These are phyloP conservation scores for Alectoris magna DNA, from an alignment of 2,797 vertebrate genomes.

Conservation along the genomic window DNA sequence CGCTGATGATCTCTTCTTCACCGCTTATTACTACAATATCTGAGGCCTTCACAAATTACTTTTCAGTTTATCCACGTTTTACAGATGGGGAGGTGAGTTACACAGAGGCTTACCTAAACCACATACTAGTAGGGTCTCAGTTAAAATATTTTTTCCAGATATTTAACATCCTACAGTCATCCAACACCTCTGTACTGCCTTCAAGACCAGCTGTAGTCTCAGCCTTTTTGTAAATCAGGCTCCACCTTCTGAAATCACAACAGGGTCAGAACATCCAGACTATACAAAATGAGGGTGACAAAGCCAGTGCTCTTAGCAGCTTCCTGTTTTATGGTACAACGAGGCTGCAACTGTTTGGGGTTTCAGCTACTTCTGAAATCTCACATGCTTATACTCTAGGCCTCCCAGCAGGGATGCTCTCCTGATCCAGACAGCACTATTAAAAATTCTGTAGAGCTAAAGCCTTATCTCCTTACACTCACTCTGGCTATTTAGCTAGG, in stretches of 20 bases:
- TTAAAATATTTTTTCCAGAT: accelerated
- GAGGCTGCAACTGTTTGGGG: slow-evolving; percentile 11
- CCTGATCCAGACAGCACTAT: not conserved
- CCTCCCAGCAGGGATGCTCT: no score
- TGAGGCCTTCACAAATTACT: not conserved
- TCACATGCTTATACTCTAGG: no score
- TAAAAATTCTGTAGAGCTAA: slow-evolving; percentile 8
- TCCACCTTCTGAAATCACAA: not conserved
- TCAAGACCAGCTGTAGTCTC: not conserved
- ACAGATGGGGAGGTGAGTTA: not conserved
- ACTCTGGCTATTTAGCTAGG: not conserved
- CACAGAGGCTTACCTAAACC: not conserved
- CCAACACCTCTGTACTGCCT: not conserved
- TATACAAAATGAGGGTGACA: not conserved
- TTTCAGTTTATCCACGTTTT: not conserved
- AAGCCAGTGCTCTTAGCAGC: slow-evolving; percentile 17
- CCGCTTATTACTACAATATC: not conserved
- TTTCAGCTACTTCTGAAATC: slow-evolving; percentile 25
- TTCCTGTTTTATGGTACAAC: slow-evolving; percentile 1
- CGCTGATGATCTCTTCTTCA: not conserved
- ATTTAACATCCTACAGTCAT: not conserved
- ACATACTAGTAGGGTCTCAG: not conserved
- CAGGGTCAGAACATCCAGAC: not conserved
- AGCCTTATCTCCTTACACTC: not conserved
- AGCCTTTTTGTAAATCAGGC: not conserved